phyloP scores from a whole-genome alignment of 1,140 invertebrate species.

The Chymomyza costata region DNA sequence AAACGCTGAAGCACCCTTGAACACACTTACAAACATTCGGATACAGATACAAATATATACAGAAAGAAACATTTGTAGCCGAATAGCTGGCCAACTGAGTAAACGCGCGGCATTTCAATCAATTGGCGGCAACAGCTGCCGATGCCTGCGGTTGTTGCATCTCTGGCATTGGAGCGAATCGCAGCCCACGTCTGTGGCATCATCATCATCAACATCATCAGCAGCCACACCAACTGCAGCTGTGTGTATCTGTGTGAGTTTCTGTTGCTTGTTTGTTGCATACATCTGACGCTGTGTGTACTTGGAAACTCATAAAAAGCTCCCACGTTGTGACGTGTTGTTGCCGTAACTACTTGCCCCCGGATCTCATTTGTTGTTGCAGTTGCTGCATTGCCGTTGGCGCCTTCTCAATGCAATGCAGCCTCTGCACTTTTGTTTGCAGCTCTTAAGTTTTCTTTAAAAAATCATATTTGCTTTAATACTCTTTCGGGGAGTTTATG shows the following conservation, averaged over 20 bases:
- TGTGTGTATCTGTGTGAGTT: no score
- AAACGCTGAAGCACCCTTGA: conserved; percentile 50
- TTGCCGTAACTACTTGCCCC: conserved; percentile 49
- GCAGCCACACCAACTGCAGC: background rate
- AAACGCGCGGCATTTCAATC: conserved; percentile 57
- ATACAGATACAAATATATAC: no score
- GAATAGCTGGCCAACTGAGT: conserved; percentile 30
- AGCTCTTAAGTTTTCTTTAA: no score
- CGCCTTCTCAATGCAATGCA: conserved; percentile 13
- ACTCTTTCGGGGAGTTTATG: no score
- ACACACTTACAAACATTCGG: conserved; percentile 30
- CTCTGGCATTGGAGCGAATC: background rate
- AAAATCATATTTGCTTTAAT: no score
- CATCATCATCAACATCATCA: conserved; percentile 16
- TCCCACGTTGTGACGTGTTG: conserved; percentile 57
- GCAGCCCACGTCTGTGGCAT: conserved; percentile 17
- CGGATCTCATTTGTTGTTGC: background rate
- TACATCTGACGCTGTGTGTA: conserved; percentile 21
- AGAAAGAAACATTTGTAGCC: no score
- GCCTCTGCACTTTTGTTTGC: background rate
- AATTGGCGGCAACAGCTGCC: conserved; percentile 57
- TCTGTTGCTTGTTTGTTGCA: conserved; percentile 10
- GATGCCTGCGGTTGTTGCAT: conserved; percentile 24
- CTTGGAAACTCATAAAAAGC: conserved; percentile 58
- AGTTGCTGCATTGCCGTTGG: conserved; percentile 32